A percentile compares a stretch with the other conserved stretches of the same genome.
phyloP scores from a whole-genome alignment of 2,888 invertebrate species.

The Tanytarsus gracilentus region DNA sequence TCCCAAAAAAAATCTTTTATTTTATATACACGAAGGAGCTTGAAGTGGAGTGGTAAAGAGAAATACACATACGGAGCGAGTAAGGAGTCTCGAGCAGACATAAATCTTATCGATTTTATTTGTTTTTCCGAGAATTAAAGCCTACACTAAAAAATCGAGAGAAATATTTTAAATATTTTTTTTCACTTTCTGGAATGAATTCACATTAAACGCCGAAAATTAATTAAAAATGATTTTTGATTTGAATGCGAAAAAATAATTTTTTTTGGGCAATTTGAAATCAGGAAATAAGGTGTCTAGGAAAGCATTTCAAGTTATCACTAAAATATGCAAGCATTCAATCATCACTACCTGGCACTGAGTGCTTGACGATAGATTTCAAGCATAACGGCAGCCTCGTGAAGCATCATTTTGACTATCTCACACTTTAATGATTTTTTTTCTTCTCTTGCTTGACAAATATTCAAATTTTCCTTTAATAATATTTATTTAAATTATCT shows the following conservation, averaged over 20 bases:
- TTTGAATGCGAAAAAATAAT: not conserved
- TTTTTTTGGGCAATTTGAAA: not conserved
- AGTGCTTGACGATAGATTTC: conserved; percentile 45
- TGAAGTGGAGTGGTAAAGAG: not conserved
- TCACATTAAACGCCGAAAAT: too few species aligned
- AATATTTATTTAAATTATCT: conserved; percentile 7
- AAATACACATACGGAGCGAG: not conserved
- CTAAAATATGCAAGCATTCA: not conserved
- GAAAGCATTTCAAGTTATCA: too few species aligned
- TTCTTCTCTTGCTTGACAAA: conserved; percentile 2
- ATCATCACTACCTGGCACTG: conserved; percentile 40
- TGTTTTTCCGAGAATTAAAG: conserved; percentile 5
- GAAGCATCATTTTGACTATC: conserved; percentile 43
- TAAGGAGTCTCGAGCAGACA: conserved; percentile 13
- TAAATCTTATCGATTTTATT: conserved; percentile 26
- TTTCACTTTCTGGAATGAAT: too few species aligned
- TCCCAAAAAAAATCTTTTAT: not conserved
- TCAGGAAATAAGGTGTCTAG: not conserved
- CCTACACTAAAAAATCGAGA: not conserved
- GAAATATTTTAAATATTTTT: too few species aligned
- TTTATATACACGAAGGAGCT: not conserved
- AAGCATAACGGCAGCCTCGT: conserved; percentile 45
- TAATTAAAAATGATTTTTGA: not conserved
- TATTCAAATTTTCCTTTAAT: not conserved
- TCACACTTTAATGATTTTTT: conserved; percentile 4